A percentile compares a stretch with the other conserved stretches of the same genome.
phyloP scores from a whole-genome alignment of 2,113 vertebrate genomes.

The Oncorhynchus masou region DNA sequence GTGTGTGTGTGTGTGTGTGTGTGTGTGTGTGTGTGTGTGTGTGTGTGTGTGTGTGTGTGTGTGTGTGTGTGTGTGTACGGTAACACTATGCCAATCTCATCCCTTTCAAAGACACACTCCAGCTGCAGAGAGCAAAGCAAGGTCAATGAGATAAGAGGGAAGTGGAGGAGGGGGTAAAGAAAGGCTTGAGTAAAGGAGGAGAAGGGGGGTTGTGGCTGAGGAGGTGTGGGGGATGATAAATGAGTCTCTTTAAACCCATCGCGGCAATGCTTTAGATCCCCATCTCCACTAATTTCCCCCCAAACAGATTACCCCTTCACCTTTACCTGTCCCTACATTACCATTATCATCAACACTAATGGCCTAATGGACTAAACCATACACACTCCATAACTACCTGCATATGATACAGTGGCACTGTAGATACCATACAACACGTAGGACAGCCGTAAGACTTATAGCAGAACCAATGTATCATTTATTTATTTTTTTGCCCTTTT shows the following conservation, averaged over 20 bases:
- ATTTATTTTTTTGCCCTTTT: too few species aligned
- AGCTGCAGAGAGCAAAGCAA: slow-evolving; percentile 44
- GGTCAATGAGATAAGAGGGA: slow-evolving; percentile 37
- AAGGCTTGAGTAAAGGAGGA: neutral
- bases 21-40: too few species aligned
- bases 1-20: neutral
- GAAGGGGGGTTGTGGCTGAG: neutral
- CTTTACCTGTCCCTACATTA: slow-evolving; percentile 6
- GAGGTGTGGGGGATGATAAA: slow-evolving; percentile 7
- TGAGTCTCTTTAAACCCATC: slow-evolving; percentile 17
- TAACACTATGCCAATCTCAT: slow-evolving; percentile 32
- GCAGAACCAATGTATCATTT: neutral
- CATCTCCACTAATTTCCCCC: slow-evolving; percentile 12
- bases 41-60: too few species aligned
- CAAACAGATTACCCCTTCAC: slow-evolving; percentile 6
- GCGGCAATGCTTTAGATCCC: neutral
- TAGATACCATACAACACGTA: neutral
- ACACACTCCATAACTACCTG: slow-evolving; percentile 35
- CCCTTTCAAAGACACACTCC: neutral
- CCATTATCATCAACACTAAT: slow-evolving; percentile 10
- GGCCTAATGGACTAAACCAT: slow-evolving; percentile 5
- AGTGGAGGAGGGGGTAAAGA: neutral
- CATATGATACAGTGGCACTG: slow-evolving; percentile 19
- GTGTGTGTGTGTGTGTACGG: neutral
- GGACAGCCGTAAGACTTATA: neutral